Base-by-base conservation (phyloP, 2,113 vertebrate species). In the Zosterops hypoxanthus region DNA sequence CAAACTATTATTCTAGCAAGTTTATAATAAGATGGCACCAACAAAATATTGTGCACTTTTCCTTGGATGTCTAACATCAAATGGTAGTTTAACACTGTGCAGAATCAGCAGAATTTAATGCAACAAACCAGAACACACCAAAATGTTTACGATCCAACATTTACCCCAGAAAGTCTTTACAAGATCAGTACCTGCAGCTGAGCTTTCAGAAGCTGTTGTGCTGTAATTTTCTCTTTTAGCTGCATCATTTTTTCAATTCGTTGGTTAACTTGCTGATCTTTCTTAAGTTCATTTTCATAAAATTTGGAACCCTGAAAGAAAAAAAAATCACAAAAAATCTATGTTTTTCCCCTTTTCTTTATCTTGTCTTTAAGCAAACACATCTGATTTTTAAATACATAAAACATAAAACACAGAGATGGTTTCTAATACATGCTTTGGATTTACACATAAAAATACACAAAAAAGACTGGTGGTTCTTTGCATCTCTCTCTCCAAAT, bases 251-350 rank as follows among this genome's bases (percentile, higher is more conserved):
- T 99, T 95, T 99, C 98, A 97, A 99, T 99, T 82, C 99, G 98
- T 96, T 98, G 98, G 95, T 99, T 99, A 95, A 99, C 98, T 96
- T 99, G 99, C 53, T 98, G 98, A 93, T 99, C 99, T 96, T 98
- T 99, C 97, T 99, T 99, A 76, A 99, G 97, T 77, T 99, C 99
- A 75, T 98, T 99, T 97, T 98, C 99, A 95, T 99, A 99, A 98
- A 99, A 99, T 96, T 95, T 99, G 36, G 99, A 99, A 53, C 99
- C 99, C 99, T 99, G 65, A 26, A 83, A 97, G 56, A 88, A 84
- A 57, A 39, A 39, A 41, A 95, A 75, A 94, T 44, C 29, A 42
- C 11, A 89, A 93, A 89, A 92, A 2, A 31, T 8, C 4, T 12
- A 56, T 4, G 7, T 41, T 93, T 91, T 91, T 44, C 29, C 7